Evolutionary conservation across 1,140 invertebrate species (phyloP), one percentile per base, ranked within the genome.

Genomic region (Ericerus pela): DNA sequence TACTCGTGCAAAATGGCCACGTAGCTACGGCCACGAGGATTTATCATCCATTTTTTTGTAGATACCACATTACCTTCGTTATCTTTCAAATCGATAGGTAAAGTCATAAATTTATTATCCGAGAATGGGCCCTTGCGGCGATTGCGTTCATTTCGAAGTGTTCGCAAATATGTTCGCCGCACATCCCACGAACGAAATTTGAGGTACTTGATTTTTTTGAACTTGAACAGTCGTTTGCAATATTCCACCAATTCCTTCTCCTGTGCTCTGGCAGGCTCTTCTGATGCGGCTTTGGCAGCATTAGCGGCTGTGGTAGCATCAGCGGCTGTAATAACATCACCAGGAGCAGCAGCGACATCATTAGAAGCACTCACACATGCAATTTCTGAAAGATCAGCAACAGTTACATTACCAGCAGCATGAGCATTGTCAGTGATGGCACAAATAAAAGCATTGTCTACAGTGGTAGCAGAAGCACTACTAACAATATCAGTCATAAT

Each of bases 1-100:
- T 96, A 96, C 70, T 96, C 92, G 66, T 96, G 92, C 53, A 97
- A 76, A 67, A 96, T 95, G 65, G 91, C 95, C n/a, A 97, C 85
- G 66, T 88, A 92, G 64, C 85, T 89, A 69, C 90, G 89, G n/a
- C 86, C 87, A 65, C 86, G 85, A 22, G 88, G 87, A 72, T 92
- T 91, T 81, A 92, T 88, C 56, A 89, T 85, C 83, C 87, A 91
- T 67, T 90, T 85, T 59, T 84, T 84, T 24, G 79, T 77, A 55
- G 65, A 66, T 51, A 68, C 37, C 67, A 71, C 61, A 70, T 69
- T 58, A 68, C 68, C 65, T 8, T 61, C 62, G 31, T 72, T 70
- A 56, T 70, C 70, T 53, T 5, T 53, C 37, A 53, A 53, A 28
- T 62, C 68, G 28, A 80, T 77, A 1, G 85, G 84, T 66, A 88